Evolutionary conservation across 35 echinoderm and acorn worm species (phyloP), one percentile per base, ranked within the genome.

Genomic region (Apostichopus parvimensis): DNA sequence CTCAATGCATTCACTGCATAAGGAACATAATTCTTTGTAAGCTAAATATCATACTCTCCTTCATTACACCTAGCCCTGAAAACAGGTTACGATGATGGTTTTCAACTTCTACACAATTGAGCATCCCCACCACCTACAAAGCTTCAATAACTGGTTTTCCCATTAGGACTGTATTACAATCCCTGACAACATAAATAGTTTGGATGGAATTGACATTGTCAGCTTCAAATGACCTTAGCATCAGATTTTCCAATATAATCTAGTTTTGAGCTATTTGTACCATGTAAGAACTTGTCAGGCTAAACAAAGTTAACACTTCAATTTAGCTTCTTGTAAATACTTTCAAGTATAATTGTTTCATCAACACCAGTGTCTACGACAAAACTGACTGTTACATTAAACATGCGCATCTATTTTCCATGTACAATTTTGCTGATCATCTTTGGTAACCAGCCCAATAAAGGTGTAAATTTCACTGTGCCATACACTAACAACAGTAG

Each of bases 61-160:
- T 57, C 52, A 77, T 73, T 53, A 79, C 88, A 11, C 34, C 24
- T 77, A 53, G 53, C 15, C 88, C 73, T 54, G 52, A 53, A 24
- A 77, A 76, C 45, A 70, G 77, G 7, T 76, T 56, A 24, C 25
- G 54, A 57, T 80, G 77, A 53, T 92, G 56, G 14, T 14, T 14
- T 60, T 61, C 2, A 9, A 58, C 79, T 79, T 81, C 14, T 21
- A 92, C 59, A 80, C 12, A 83, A n/a, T 83, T 61, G 14, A 92
- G 77, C 14, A 20, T 57, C 23, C 66, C 20, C 23, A 92, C 5
- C 3, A 92, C 13, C 17, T 80, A 52, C 54, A 92, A 55, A 8
- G 90, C 77, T 60, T 92, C 90, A 58, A 54, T 81, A 34, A 55
- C 90, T 59, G 54, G 15, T 25, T 92, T 92, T 78, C 52, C 20